Percentiles rank a stretch among this genome's conserved stretches.
Evolutionary conservation across 2,888 invertebrate genomes (phyloP).

Genomic region (Platycheirus rosarum): DNA sequence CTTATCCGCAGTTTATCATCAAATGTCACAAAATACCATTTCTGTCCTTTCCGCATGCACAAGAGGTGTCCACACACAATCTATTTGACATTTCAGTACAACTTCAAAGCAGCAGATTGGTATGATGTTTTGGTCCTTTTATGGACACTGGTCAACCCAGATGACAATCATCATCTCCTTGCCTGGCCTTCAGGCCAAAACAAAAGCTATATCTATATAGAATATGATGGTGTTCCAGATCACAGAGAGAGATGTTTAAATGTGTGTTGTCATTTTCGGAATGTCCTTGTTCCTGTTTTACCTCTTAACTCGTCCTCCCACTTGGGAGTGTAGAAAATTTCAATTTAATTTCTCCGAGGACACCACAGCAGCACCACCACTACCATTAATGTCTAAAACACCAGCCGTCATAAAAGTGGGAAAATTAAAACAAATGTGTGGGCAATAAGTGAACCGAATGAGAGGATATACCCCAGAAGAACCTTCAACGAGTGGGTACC

Average conservation of each 20-base stretch:
- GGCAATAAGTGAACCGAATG: constrained; percentile 37
- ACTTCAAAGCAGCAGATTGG: background rate
- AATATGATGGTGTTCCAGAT: constrained; percentile 14
- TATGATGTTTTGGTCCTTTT: constrained; percentile 24
- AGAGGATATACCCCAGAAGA: too few species aligned
- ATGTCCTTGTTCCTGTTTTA: constrained; percentile 25
- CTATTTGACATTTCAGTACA: constrained; percentile 2
- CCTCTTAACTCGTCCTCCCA: background rate
- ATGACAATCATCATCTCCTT: constrained; percentile 42
- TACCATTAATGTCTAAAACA: constrained; percentile 48
- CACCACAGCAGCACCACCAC: constrained; percentile 12
- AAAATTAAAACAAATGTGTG: constrained; percentile 65
- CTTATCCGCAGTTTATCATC: constrained; percentile 16
- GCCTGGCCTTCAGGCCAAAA: constrained; percentile 28
- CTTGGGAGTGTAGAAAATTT: constrained; percentile 36
- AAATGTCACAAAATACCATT: constrained; percentile 5
- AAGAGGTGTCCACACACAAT: background rate
- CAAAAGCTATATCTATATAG: constrained; percentile 25
- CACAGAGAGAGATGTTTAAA: constrained; percentile 18
- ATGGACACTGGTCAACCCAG: constrained; percentile 53
- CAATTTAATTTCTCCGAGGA: constrained; percentile 65
- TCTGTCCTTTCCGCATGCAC: constrained; percentile 11
- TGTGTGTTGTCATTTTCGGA: constrained; percentile 28
- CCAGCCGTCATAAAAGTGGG: constrained; percentile 63
- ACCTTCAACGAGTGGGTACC: background rate